Conservation (phyloP, 2,888 invertebrate species). For the Cerceris ruficornis region DNA sequence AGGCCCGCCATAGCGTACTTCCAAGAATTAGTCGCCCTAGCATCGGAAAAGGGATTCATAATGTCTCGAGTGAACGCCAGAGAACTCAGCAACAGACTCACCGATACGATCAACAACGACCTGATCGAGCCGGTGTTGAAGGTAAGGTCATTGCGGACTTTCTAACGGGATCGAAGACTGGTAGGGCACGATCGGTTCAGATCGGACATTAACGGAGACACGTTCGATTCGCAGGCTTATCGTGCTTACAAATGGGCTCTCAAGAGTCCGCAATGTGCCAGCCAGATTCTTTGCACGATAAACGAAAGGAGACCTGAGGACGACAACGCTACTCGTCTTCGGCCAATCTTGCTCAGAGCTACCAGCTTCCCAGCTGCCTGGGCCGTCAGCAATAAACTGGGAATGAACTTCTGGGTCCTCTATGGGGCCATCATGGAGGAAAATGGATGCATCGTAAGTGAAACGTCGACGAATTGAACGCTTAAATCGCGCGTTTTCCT, state of each 20-base stretch:
- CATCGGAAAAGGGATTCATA: slow-evolving; percentile 86
- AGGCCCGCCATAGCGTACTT: slow-evolving; percentile 89
- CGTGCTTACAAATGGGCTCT: slow-evolving; percentile 90
- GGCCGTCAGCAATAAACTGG: slow-evolving; percentile 88
- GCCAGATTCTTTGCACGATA: slow-evolving; percentile 90
- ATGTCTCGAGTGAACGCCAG: slow-evolving; percentile 87
- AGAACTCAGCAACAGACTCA: slow-evolving; percentile 88
- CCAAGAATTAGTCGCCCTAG: slow-evolving; percentile 88
- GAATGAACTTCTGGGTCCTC: slow-evolving; percentile 90
- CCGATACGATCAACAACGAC: slow-evolving; percentile 91
- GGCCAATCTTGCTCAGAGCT: slow-evolving; percentile 87
- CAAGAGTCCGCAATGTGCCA: slow-evolving; percentile 88
- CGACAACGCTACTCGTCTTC: slow-evolving; percentile 83
- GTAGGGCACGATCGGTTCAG: neutral
- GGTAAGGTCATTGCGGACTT: slow-evolving; percentile 57
- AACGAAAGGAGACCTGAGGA: slow-evolving; percentile 86
- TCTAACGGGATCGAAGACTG: neutral
- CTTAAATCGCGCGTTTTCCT: too few relatives aligned
- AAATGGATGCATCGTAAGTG: slow-evolving; percentile 87
- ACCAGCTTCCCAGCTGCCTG: slow-evolving; percentile 90
- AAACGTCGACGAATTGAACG: neutral
- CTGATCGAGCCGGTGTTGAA: slow-evolving; percentile 91
- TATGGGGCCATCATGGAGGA: slow-evolving; percentile 89
- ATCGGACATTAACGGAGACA: neutral
- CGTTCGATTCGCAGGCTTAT: slow-evolving; percentile 84